phyloP scores from a whole-genome alignment of 2,797 vertebrate species.

The Arnoldichthys spilopterus region DNA sequence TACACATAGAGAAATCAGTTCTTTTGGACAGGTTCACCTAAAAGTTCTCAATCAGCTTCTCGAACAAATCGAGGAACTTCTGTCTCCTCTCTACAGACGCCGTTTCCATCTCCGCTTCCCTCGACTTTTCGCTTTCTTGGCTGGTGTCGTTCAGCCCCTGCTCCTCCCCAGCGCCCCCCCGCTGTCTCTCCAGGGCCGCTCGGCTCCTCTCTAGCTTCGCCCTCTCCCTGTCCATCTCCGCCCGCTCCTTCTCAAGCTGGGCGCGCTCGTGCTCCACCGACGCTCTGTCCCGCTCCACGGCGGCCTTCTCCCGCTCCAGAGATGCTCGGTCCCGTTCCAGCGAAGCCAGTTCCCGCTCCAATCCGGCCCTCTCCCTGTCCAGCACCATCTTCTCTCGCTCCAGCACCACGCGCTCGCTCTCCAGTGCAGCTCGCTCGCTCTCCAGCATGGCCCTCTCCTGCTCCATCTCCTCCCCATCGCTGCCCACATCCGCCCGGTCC shows the following conservation, averaged over 20 bases:
- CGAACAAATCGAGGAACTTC: slow-evolving; percentile 69
- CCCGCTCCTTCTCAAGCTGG: slow-evolving; percentile 69
- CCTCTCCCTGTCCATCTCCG: slow-evolving; percentile 59
- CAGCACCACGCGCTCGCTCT: slow-evolving; percentile 63
- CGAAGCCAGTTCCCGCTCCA: slow-evolving; percentile 68
- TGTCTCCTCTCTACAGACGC: slow-evolving; percentile 63
- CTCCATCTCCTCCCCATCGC: slow-evolving; percentile 64
- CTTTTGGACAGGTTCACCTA: slow-evolving; percentile 34
- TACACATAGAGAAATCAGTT: slow-evolving; percentile 10
- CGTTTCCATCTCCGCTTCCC: slow-evolving; percentile 50
- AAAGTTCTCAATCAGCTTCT: slow-evolving; percentile 71
- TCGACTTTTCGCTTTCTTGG: slow-evolving; percentile 37
- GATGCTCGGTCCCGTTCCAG: slow-evolving; percentile 69
- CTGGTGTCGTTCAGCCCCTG: slow-evolving; percentile 33
- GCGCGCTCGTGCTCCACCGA: slow-evolving; percentile 68
- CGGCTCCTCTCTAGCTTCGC: slow-evolving; percentile 64
- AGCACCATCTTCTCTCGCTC: slow-evolving; percentile 70
- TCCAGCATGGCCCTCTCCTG: slow-evolving; percentile 53
- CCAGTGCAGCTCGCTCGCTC: slow-evolving; percentile 56
- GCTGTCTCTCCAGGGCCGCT: slow-evolving; percentile 49
- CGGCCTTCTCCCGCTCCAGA: slow-evolving; percentile 68
- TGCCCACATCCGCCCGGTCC: slow-evolving; percentile 48
- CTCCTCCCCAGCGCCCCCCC: slow-evolving; percentile 33
- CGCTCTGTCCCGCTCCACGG: slow-evolving; percentile 68
- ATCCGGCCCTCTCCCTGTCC: slow-evolving; percentile 66